A percentile compares a stretch with the other conserved stretches of the same genome.
Evolutionary conservation across 23 tunicate species (phyloP).

Genomic region (Styela clava): DNA sequence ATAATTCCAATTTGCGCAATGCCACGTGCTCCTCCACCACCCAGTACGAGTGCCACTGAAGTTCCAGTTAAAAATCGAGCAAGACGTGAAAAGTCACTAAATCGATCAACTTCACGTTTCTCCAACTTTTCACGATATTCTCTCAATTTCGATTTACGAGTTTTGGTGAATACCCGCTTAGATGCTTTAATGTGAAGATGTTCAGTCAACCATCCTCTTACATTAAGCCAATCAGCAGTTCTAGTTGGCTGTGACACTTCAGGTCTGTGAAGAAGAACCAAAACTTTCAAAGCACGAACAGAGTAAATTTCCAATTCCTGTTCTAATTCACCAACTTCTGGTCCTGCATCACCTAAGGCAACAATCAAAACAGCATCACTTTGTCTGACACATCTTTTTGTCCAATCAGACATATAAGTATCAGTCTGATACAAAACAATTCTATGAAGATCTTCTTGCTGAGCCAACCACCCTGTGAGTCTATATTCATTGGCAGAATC

Average conservation of each 20-base stretch:
- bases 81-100: constrained; percentile 89
- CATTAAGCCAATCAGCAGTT: constrained; percentile 95
- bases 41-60: constrained; percentile 90
- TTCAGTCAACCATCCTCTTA: constrained; percentile 91
- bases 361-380: constrained; percentile 97
- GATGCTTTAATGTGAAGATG: constrained; percentile 85
- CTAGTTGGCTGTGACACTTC: constrained; percentile 66
- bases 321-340: constrained; percentile 89
- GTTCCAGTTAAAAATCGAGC: constrained; percentile 97
- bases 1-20: constrained; percentile 79
- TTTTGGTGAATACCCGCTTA: constrained; percentile 62
- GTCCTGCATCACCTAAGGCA: constrained; percentile 92
- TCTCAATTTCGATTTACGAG: constrained; percentile 58
- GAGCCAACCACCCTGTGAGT: constrained; percentile 94
- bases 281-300: constrained; percentile 84
- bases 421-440: constrained; percentile 94
- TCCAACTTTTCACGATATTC: constrained; percentile 69
- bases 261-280: constrained; percentile 91
- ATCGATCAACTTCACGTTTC: constrained; percentile 52
- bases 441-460: constrained; percentile 82
- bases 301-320: constrained; percentile 55
- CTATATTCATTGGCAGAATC: constrained; percentile 91
- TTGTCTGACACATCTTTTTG: constrained; percentile 90
- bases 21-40: constrained; percentile 99
- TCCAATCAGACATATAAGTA: constrained; percentile 79